Evolutionary conservation across 2,888 invertebrate species (phyloP).

Genomic region (Petrolisthes manimaculis): DNA sequence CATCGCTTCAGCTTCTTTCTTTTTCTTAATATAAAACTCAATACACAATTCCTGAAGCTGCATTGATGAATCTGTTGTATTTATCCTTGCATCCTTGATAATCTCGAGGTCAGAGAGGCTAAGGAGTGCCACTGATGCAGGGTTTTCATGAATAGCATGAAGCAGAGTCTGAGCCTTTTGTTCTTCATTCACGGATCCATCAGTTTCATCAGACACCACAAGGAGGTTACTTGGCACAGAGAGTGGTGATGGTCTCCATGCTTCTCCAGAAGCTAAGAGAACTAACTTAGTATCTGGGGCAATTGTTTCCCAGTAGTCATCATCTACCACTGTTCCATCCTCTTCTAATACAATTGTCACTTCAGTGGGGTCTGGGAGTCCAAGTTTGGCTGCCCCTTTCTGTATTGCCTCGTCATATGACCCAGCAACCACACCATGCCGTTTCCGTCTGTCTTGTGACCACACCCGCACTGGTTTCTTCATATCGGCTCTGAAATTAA

Average conservation of each 20-base stretch:
- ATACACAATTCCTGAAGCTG: conserved; percentile 61
- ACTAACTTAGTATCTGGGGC: conserved; percentile 58
- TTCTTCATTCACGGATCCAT: conserved; percentile 33
- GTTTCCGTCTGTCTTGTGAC: conserved; percentile 59
- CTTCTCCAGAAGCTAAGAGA: conserved; percentile 47
- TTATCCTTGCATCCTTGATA: conserved; percentile 62
- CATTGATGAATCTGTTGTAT: conserved; percentile 43
- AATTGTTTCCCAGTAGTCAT: conserved; percentile 61
- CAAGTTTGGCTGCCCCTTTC: conserved; percentile 59
- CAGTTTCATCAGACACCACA: conserved; percentile 51
- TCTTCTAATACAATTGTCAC: conserved; percentile 61
- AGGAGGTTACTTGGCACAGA: conserved; percentile 54
- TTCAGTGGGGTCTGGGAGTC: conserved; percentile 29
- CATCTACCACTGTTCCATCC: conserved; percentile 64
- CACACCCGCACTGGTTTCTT: conserved; percentile 65
- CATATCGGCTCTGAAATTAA: conserved; percentile 18
- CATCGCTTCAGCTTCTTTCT: conserved; percentile 63
- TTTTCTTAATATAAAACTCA: conserved; percentile 64
- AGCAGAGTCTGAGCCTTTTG: conserved; percentile 50
- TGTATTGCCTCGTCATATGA: conserved; percentile 46
- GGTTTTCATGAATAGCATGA: conserved; percentile 58
- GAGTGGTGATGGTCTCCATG: conserved; percentile 58
- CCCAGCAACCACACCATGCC: conserved; percentile 62
- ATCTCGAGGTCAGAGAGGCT: conserved; percentile 61
- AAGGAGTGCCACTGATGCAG: conserved; percentile 58